phyloP scores from a whole-genome alignment of 2,113 vertebrate genomes.

The Phasianus colchicus region DNA sequence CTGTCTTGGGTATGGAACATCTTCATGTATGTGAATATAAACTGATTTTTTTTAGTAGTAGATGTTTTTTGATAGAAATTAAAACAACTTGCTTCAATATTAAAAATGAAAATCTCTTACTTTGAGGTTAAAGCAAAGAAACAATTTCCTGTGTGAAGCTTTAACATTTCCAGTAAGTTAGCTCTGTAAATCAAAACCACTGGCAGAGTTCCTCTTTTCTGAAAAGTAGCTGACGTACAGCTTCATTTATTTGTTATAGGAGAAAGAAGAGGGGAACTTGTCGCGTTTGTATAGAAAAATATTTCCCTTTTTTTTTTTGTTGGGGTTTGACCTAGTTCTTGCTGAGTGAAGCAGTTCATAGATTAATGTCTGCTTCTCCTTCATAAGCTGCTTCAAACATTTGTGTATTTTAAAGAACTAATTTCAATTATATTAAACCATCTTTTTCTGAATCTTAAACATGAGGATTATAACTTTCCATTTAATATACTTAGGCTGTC shows the following conservation, averaged over 20 bases:
- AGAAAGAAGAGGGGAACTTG: constrained; percentile 18
- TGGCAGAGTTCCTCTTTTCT: constrained; percentile 18
- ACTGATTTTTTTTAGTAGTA: not conserved
- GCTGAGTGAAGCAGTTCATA: not conserved
- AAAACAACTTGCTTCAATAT: not conserved
- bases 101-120: not conserved
- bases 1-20: not conserved
- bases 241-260: not conserved
- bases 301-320: not conserved
- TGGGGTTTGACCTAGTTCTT: not conserved
- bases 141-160: constrained; percentile 4
- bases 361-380: not conserved
- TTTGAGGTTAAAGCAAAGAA: not conserved
- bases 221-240: not conserved
- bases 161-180: constrained; percentile 2
- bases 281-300: not conserved
- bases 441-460: not conserved
- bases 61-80: not conserved
- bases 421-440: not conserved
- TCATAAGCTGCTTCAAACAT: not conserved
- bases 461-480: not conserved
- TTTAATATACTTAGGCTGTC: not conserved
- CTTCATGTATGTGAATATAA: not conserved
- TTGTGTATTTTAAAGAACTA: not conserved
- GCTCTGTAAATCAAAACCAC: constrained; percentile 26